Evolutionary conservation across 1,140 invertebrate genomes (phyloP), one percentile per base, ranked within the genome.

Genomic region (Lerema accius): DNA sequence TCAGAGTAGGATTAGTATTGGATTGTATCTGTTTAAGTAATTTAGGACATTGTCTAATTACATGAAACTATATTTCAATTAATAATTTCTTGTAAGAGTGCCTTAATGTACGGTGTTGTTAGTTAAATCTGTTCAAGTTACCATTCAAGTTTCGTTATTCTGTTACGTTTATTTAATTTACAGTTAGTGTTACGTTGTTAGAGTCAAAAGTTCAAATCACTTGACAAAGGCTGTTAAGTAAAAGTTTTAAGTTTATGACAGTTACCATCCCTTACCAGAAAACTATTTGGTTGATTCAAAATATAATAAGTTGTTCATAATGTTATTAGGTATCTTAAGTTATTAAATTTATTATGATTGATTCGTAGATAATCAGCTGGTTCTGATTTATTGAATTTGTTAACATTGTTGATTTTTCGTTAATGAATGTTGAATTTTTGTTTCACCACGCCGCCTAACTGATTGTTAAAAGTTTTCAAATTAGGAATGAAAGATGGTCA

Each of bases 81-180:
- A 19, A 50, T 48, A n/a, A n/a, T n/a, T n/a, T n/a, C n/a, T 50
- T 15, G 23, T 49, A 45, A 62, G 61, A 76, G 64, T 75, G 82
- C 82, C 86, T 89, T 89, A 89, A 89, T 89, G 82, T 78, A 78
- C 83, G 84, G 84, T 82, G 64, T 82, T 86, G 78, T 83, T 85
- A 75, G 70, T 80, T 75, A 49, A 51, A 61, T 58, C 37, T 67
- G 69, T 45, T 63, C 42, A 63, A 69, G 71, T 84, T 78, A 65
- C 48, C 45, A 73, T 76, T 68, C 65, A 68, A 61, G n/a, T n/a
- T n/a, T n/a, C n/a, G 73, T 80, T 78, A 60, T 48, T 35, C 39
- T 65, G 67, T 75, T 75, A 65, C 68, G 63, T 69, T 74, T 70
- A 49, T 67, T 71, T 56, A 37, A 13, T 51, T 65, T 76, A 63